phyloP scores from a whole-genome alignment of 2,797 vertebrate genomes.

The Lacerta bilineata region DNA sequence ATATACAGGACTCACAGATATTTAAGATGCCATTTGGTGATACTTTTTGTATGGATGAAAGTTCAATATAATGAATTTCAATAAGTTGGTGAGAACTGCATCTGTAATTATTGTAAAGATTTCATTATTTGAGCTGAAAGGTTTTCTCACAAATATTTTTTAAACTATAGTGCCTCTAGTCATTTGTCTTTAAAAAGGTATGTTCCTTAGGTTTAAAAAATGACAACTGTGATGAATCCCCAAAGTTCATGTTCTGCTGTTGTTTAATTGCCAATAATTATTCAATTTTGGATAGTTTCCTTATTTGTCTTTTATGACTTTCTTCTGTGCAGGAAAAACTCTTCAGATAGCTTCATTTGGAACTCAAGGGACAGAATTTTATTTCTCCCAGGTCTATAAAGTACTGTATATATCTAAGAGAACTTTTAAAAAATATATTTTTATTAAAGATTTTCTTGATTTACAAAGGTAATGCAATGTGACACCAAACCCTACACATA shows the following conservation, averaged over 20 bases:
- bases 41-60: not conserved
- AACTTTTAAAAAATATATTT: not conserved
- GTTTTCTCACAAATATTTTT: not conserved
- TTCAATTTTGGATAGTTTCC: not conserved
- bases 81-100: not conserved
- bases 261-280: not conserved
- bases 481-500: too few species aligned
- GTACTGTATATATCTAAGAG: not conserved
- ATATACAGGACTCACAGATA: not conserved
- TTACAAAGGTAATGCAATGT: too few species aligned
- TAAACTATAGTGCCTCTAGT: not conserved
- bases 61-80: not conserved
- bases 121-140: not conserved
- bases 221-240: not conserved
- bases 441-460: too few species aligned
- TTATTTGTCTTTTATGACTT: slow-evolving; percentile 2
- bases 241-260: not conserved
- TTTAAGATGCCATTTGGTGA: not conserved
- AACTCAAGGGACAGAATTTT: not conserved
- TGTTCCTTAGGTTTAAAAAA: not conserved
- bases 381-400: not conserved
- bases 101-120: not conserved
- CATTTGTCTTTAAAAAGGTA: not conserved
- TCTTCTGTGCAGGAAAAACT: not conserved
- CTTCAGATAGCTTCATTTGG: not conserved